Evolutionary conservation across 2,113 vertebrate genomes (phyloP).

Genomic region (Melanotaenia duboulayi): DNA sequence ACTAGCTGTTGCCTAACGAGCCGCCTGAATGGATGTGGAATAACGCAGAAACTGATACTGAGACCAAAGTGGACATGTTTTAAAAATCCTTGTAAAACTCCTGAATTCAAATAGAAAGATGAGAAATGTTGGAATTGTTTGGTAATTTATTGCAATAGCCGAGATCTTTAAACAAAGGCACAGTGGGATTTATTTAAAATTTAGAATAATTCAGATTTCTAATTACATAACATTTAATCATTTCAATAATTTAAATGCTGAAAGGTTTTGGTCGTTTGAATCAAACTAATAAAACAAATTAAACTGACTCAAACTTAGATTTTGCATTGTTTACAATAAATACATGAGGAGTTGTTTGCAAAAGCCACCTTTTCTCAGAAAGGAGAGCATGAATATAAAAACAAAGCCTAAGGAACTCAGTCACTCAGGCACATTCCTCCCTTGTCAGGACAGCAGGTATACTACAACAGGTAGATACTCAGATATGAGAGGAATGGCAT

Average conservation of each 20-base stretch:
- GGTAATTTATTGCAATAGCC: background rate
- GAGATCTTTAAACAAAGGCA: no score
- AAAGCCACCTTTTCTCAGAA: background rate
- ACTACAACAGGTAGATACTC: background rate
- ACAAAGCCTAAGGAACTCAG: background rate
- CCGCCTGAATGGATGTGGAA: slow-evolving; percentile 23
- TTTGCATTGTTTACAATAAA: background rate
- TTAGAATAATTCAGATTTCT: no score
- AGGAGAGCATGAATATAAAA: background rate
- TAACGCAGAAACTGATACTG: background rate
- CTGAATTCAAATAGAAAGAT: no score
- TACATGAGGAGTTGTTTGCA: background rate
- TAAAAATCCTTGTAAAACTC: background rate
- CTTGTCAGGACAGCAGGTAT: background rate
- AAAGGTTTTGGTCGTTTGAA: no score
- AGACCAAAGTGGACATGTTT: background rate
- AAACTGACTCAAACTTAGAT: background rate
- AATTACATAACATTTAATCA: no score
- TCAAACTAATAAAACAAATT: no score
- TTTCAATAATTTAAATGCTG: no score
- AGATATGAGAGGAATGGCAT: background rate
- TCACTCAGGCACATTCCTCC: background rate
- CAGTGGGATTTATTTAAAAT: no score
- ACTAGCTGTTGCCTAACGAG: slow-evolving; percentile 41
- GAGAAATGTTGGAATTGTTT: background rate